phyloP scores from a whole-genome alignment of 1,140 invertebrate genomes.

The Atta colombica region DNA sequence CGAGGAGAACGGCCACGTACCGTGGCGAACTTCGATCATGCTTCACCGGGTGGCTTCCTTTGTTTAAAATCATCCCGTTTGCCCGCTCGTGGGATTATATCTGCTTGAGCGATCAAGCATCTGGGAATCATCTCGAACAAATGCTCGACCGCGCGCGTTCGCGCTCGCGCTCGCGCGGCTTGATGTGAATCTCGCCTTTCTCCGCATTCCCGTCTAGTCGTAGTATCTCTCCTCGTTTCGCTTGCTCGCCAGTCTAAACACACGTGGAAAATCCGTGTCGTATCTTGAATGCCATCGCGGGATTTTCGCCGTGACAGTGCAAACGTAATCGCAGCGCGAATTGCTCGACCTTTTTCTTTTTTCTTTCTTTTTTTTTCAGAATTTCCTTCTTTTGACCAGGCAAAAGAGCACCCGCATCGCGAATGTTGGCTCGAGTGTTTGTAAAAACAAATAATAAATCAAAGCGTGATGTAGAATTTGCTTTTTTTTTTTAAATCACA shows the following conservation, averaged over 20 bases:
- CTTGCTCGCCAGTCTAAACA: constrained; percentile 26
- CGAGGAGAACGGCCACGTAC: constrained; percentile 77
- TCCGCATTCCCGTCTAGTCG: constrained; percentile 23
- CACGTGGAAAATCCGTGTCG: constrained; percentile 68
- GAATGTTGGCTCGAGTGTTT: constrained; percentile 36
- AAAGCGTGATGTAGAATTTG: constrained; percentile 32
- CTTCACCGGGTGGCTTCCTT: constrained; percentile 82
- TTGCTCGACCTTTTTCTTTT: constrained; percentile 18
- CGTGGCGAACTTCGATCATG: constrained; percentile 82
- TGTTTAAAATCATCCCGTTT: constrained; percentile 82
- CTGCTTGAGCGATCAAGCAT: constrained; percentile 80
- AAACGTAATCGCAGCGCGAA: constrained; percentile 45
- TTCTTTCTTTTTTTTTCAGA: not conserved
- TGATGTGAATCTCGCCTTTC: constrained; percentile 75
- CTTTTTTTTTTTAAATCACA: constrained; percentile 38
- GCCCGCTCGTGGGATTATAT: constrained; percentile 80
- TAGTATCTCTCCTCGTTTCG: not conserved
- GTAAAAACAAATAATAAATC: constrained; percentile 63
- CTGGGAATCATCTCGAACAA: constrained; percentile 79
- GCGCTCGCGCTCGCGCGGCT: constrained; percentile 22
- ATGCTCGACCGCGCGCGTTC: constrained; percentile 62
- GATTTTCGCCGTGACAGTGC: constrained; percentile 57
- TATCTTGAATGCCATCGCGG: constrained; percentile 54
- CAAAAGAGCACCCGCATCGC: constrained; percentile 48
- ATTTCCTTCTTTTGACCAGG: not conserved